These are phyloP conservation scores for Apamea sordens DNA, from an alignment of 2,888 invertebrate species.

Conservation along the genomic window DNA sequence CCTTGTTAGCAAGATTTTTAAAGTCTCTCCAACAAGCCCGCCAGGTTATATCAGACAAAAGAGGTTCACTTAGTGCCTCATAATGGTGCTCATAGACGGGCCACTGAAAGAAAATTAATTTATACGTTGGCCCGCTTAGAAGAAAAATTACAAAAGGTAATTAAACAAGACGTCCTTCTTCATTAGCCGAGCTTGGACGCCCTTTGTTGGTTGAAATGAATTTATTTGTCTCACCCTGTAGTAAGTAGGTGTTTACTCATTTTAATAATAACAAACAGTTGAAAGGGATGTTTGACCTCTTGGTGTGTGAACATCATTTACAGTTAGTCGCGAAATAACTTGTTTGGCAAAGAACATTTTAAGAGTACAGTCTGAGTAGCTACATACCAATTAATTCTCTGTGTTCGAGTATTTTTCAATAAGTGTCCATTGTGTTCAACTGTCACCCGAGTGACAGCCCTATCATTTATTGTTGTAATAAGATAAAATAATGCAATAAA, in stretches of 20 bases:
- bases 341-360: background rate
- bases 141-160: conserved; percentile 89
- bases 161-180: conserved; percentile 88
- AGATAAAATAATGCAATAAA: conserved; percentile 64
- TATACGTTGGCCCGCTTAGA: conserved; percentile 82
- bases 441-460: conserved; percentile 14
- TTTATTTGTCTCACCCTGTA: conserved; percentile 78
- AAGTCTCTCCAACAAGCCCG: conserved; percentile 67
- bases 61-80: conserved; percentile 78
- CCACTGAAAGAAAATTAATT: conserved; percentile 85
- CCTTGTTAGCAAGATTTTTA: conserved; percentile 71
- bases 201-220: conserved; percentile 84
- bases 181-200: conserved; percentile 83
- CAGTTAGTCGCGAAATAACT: conserved; percentile 18
- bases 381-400: conserved; percentile 2
- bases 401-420: conserved; percentile 29
- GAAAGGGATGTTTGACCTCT: conserved; percentile 53
- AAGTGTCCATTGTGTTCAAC: conserved; percentile 12
- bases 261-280: conserved; percentile 66
- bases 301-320: conserved; percentile 36
- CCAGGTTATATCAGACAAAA: conserved; percentile 75
- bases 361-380: background rate
- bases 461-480: conserved; percentile 50
- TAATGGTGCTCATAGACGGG: conserved; percentile 79
- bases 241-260: conserved; percentile 67